These are phyloP conservation scores for Planiliza haematocheilus DNA, from an alignment of 2,113 vertebrate genomes.

Conservation along the genomic window DNA sequence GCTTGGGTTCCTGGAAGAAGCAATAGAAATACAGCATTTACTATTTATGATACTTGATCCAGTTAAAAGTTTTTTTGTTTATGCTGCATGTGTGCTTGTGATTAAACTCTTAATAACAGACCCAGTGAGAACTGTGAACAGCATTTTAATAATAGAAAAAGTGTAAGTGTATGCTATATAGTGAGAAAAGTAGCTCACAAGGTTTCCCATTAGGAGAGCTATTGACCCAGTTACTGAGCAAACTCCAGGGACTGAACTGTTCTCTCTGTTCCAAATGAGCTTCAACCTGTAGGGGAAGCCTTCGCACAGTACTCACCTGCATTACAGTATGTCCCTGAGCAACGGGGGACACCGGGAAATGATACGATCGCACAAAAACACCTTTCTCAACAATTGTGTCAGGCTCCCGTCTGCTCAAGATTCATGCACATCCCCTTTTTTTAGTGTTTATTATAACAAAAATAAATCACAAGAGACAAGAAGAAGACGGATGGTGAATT, in stretches of 20 bases:
- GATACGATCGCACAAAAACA: neutral
- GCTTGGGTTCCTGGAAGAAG: constrained; percentile 83
- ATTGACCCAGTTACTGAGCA: constrained; percentile 71
- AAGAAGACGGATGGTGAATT: neutral
- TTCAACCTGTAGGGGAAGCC: constrained; percentile 73
- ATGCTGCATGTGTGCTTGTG: neutral
- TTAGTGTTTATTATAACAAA: neutral
- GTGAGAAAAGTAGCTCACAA: constrained; percentile 51
- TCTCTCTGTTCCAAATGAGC: constrained; percentile 59
- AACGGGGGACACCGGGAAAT: constrained; percentile 2
- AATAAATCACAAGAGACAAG: constrained; percentile 3
- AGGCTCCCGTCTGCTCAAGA: neutral
- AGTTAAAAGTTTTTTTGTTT: too few species aligned
- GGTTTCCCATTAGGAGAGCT: constrained; percentile 56
- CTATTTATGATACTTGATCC: neutral
- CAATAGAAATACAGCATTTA: neutral
- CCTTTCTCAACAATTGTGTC: neutral
- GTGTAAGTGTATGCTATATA: neutral
- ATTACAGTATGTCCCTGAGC: constrained; percentile 44
- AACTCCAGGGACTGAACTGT: constrained; percentile 57
- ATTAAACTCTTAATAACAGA: neutral
- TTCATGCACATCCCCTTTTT: neutral
- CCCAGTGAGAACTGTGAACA: constrained; percentile 2
- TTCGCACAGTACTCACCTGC: constrained; percentile 31
- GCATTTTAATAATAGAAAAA: constrained; percentile 3